Percentiles rank a stretch among this genome's conserved stretches.
These are phyloP conservation scores for Drosophila mimetica DNA, from an alignment of 2,888 invertebrate genomes.

Conservation along the genomic window DNA sequence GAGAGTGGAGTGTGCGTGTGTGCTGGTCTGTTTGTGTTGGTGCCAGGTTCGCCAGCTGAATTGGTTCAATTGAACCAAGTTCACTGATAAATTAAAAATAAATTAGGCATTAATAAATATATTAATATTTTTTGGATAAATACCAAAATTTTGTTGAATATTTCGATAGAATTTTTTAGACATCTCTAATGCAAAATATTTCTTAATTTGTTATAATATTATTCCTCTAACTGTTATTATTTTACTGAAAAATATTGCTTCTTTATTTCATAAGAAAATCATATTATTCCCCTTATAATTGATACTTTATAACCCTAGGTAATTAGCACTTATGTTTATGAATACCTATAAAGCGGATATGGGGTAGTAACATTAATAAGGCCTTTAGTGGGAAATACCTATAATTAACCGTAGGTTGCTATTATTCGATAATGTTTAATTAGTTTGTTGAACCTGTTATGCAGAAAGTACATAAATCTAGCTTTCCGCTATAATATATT, in stretches of 20 bases:
- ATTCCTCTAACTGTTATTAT: no score
- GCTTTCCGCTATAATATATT: no score
- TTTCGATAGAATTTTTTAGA: not conserved
- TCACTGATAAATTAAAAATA: slow-evolving; percentile 12
- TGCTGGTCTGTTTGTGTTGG: slow-evolving; percentile 7
- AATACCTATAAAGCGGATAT: not conserved
- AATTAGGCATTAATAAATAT: no score
- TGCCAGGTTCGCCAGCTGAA: slow-evolving; percentile 26
- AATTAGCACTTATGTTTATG: slow-evolving; percentile 10
- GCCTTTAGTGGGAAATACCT: not conserved
- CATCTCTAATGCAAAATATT: not conserved
- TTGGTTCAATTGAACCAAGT: slow-evolving; percentile 43
- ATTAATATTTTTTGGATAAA: no score
- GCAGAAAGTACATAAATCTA: no score
- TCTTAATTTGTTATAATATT: not conserved
- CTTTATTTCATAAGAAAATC: no score
- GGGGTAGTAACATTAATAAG: slow-evolving; percentile 1
- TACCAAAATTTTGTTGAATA: no score
- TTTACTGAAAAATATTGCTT: no score
- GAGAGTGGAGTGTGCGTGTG: slow-evolving; percentile 20
- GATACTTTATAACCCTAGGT: slow-evolving; percentile 1
- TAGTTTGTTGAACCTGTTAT: not conserved
- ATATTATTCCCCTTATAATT: slow-evolving; percentile 2
- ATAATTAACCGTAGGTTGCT: not conserved
- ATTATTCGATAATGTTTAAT: not conserved